phyloP scores from a whole-genome alignment of 2,797 vertebrate genomes.

The Alosa sapidissima region DNA sequence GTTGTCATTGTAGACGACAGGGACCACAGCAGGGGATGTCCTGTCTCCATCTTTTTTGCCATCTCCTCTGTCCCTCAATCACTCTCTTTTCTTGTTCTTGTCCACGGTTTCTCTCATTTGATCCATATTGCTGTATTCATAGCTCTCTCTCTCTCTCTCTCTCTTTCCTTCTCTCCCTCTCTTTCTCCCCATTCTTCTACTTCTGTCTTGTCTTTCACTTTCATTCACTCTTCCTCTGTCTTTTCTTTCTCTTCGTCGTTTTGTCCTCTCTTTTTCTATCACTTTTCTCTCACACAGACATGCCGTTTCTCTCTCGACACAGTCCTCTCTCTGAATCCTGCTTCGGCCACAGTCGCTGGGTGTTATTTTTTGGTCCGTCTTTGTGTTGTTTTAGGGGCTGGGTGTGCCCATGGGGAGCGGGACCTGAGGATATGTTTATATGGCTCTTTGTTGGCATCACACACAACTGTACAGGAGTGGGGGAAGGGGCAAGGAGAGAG shows the following conservation, averaged over 20 bases:
- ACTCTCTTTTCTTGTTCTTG: background rate
- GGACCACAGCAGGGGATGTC: conserved; percentile 18
- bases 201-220: background rate
- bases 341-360: background rate
- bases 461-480: conserved; percentile 13
- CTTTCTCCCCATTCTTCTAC: background rate
- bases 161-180: background rate
- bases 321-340: background rate
- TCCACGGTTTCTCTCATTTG: background rate
- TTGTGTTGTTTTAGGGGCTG: conserved; percentile 24
- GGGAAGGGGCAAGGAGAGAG: conserved; percentile 21
- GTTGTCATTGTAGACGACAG: conserved; percentile 27
- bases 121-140: background rate
- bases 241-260: background rate
- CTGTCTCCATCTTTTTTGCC: background rate
- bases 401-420: conserved; percentile 26
- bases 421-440: conserved; percentile 45
- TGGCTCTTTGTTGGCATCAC: conserved; percentile 27
- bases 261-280: background rate
- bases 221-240: background rate
- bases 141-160: background rate
- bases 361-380: conserved; percentile 5
- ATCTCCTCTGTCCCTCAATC: background rate
- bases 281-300: background rate
- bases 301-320: background rate